Evolutionary conservation across 2,888 invertebrate species (phyloP), one percentile per base, ranked within the genome.

Genomic region (Argynnis bischoffii): DNA sequence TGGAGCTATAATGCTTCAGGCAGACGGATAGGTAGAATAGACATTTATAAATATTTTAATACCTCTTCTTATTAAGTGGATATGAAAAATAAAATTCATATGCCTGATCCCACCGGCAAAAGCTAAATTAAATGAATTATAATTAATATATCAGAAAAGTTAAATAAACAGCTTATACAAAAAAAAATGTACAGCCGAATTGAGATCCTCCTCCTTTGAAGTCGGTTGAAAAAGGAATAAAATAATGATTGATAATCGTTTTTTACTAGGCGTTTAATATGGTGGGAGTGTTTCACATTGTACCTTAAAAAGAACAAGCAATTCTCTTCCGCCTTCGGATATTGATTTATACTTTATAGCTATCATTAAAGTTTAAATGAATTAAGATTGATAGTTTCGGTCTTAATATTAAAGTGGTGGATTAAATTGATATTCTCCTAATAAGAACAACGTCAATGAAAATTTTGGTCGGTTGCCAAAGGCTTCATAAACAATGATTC

Each of bases 401-500:
- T 65, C 57, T 57, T 46, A 21, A 48, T 48, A 48, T 59, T 48
- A 59, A 48, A 60, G 47, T 60, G 46, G 31, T 48, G 46, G 48
- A 59, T 66, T 60, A 66, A 60, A 66, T 66, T 61, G 55, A 60
- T 55, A 59, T 66, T 50, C 31, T 16, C 56, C 48, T 56, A 57
- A 63, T 53, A 53, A 51, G 63, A 66, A 60, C 55, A 13, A 21
- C 53, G 16, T 63, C 63, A 53, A 56, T 46, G 46, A 47, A 64
- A n/a, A 41, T 31, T 35, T 65, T 69, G 67, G 64, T 69, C 21
- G 48, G 50, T 46, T 50, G 66, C 64, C 66, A 66, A 55, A 66
- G 64, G 59, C 51, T 60, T 55, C 63, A 67, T 69, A 60, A 60
- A 64, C 63, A 50, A 67, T 67, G 55, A 65, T 71, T 56, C 51